These are phyloP conservation scores for Lepidochitona cinerea DNA, from an alignment of 2,888 invertebrate species.

Conservation along the genomic window DNA sequence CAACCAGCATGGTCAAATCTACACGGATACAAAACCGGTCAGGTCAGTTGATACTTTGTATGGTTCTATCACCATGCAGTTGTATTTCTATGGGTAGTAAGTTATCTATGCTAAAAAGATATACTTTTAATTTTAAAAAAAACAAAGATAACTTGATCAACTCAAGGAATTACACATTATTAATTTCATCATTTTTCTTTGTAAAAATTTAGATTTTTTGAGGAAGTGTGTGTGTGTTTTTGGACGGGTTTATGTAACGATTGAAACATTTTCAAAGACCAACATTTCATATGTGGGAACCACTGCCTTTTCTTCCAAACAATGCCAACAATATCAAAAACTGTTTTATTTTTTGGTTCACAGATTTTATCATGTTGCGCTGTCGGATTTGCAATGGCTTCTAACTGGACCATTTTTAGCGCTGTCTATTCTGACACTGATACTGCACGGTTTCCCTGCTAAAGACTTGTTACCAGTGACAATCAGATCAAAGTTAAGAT, in stretches of 20 bases:
- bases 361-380: slow-evolving; percentile 58
- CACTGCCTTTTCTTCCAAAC: too few relatives aligned
- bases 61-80: too few relatives aligned
- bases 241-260: too few relatives aligned
- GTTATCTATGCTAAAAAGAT: too few relatives aligned
- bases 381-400: slow-evolving; percentile 62
- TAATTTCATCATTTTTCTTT: background rate
- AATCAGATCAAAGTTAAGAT: background rate
- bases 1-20: slow-evolving; percentile 52
- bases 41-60: too few relatives aligned
- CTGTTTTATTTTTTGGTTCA: slow-evolving; percentile 25
- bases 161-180: background rate
- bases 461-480: slow-evolving; percentile 61
- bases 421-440: slow-evolving; percentile 55
- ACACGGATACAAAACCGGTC: slow-evolving; percentile 41
- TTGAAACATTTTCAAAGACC: background rate
- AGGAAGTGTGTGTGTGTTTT: too few relatives aligned
- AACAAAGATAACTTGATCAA: too few relatives aligned
- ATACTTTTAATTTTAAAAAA: too few relatives aligned
- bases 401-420: slow-evolving; percentile 61
- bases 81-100: too few relatives aligned
- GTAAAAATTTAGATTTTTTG: too few relatives aligned
- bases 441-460: slow-evolving; percentile 61
- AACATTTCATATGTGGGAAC: too few relatives aligned
- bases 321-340: too few relatives aligned